A percentile compares a stretch with the other conserved stretches of the same genome.
Evolutionary conservation across 1,140 invertebrate genomes (phyloP).

Genomic region (Drosophila gunungcola): DNA sequence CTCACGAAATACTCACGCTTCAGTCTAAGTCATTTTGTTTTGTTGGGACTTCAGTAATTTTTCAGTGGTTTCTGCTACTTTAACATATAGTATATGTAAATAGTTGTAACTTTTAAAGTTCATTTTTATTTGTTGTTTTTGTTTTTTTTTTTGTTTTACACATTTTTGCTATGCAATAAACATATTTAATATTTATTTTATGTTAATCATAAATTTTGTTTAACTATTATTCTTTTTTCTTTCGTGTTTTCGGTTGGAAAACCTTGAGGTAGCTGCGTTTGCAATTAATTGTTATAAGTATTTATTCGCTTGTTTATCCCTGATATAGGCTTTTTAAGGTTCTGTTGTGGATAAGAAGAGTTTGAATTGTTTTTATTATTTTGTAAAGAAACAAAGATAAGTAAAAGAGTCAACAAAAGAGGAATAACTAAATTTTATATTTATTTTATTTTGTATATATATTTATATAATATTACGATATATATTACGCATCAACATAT

Average conservation of each 20-base stretch:
- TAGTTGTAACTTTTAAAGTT: conserved; percentile 76
- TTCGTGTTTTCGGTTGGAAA: conserved; percentile 49
- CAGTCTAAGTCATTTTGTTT: conserved; percentile 57
- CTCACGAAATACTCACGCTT: conserved; percentile 56
- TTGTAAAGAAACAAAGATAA: conserved; percentile 17
- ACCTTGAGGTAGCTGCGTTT: conserved; percentile 65
- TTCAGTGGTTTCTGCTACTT: conserved; percentile 4
- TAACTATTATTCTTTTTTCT: conserved; percentile 43
- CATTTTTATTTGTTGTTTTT: conserved; percentile 53
- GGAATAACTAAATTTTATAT: conserved; percentile 63
- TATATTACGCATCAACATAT: conserved; percentile 62
- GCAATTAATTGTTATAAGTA: conserved; percentile 32
- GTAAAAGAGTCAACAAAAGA: conserved; percentile 37
- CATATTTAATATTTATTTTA: conserved; percentile 58
- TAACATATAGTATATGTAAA: conserved; percentile 47
- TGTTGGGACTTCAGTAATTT: conserved; percentile 26
- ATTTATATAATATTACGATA: conserved; percentile 57
- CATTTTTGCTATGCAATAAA: conserved; percentile 77
- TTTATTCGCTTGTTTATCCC: conserved; percentile 41
- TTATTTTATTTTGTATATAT: conserved; percentile 66
- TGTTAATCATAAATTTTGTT: conserved; percentile 48
- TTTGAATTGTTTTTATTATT: conserved; percentile 20
- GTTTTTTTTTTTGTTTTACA: conserved; percentile 39
- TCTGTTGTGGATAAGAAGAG: conserved; percentile 37
- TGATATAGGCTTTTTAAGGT: conserved; percentile 54